A percentile compares a stretch with the other conserved stretches of the same genome.
These are phyloP conservation scores for Salarias fasciatus DNA, from an alignment of 2,797 vertebrate species.

Conservation along the genomic window DNA sequence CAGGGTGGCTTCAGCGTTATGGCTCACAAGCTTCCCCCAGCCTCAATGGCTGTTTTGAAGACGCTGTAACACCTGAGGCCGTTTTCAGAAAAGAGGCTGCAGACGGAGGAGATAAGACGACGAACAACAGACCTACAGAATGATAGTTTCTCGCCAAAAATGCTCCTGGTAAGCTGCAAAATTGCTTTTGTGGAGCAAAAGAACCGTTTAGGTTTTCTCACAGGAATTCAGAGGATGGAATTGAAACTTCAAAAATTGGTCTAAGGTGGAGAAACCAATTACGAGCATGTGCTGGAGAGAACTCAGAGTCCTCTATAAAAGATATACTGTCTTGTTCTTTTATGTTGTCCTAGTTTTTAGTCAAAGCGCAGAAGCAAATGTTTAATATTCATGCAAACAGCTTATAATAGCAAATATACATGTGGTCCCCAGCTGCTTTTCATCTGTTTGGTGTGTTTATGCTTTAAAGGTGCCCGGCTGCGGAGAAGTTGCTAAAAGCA, in stretches of 20 bases:
- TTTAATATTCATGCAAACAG: background rate
- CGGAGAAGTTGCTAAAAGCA: no score
- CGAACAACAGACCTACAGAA: background rate
- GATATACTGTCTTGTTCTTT: background rate
- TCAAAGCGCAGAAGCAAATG: background rate
- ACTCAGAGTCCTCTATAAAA: background rate
- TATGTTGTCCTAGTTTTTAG: background rate
- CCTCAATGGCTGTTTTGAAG: conserved; percentile 39
- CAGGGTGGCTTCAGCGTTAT: conserved; percentile 16
- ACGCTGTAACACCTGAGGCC: conserved; percentile 45
- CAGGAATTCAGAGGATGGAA: background rate
- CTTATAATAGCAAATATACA: background rate
- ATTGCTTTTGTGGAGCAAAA: no score
- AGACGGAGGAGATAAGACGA: conserved; percentile 1
- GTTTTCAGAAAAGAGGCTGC: conserved; percentile 19
- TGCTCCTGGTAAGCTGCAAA: no score
- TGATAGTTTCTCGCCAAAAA: no score
- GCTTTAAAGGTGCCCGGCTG: background rate
- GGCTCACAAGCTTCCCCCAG: conserved; percentile 16
- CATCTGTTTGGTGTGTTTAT: background rate
- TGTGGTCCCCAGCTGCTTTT: background rate
- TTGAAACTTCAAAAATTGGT: background rate
- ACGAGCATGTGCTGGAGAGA: background rate
- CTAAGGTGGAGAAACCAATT: background rate
- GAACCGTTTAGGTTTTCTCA: no score